phyloP scores from a whole-genome alignment of 2,888 invertebrate species.

The Callimorpha dominula region DNA sequence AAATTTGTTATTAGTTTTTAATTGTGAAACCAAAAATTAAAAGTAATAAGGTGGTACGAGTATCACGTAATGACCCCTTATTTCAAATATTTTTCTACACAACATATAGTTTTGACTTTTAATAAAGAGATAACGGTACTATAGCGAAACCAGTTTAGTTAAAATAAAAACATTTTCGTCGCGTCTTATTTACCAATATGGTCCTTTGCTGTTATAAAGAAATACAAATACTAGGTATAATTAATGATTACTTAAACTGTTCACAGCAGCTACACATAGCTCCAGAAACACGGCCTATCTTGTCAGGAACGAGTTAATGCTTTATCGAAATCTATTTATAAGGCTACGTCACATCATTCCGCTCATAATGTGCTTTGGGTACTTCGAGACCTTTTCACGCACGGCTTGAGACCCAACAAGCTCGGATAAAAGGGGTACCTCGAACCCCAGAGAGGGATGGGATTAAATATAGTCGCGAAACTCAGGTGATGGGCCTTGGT shows the following conservation, averaged over 20 bases:
- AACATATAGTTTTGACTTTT: too few species aligned
- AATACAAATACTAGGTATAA: not conserved
- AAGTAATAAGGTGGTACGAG: too few species aligned
- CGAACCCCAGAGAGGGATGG: slow-evolving; percentile 29
- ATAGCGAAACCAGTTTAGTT: too few species aligned
- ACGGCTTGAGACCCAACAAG: slow-evolving; percentile 68
- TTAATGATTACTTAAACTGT: not conserved
- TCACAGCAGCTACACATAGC: not conserved
- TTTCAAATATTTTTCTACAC: too few species aligned
- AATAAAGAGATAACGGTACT: too few species aligned
- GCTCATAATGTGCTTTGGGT: slow-evolving; percentile 53
- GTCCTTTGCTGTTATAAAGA: too few species aligned
- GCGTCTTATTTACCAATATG: too few species aligned
- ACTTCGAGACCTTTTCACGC: slow-evolving; percentile 71
- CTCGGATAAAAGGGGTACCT: slow-evolving; percentile 47
- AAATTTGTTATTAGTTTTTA: too few species aligned
- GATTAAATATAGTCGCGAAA: slow-evolving; percentile 55
- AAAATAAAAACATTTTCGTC: too few species aligned
- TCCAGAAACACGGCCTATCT: slow-evolving; percentile 25
- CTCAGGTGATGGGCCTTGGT: slow-evolving; percentile 53
- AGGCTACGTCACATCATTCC: slow-evolving; percentile 47
- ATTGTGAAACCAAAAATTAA: too few species aligned
- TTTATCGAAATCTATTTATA: slow-evolving; percentile 54
- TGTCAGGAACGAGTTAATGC: slow-evolving; percentile 44
- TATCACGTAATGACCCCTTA: too few species aligned